These are phyloP conservation scores for Podilymbus podiceps DNA, from an alignment of 2,113 vertebrate genomes.

Conservation along the genomic window DNA sequence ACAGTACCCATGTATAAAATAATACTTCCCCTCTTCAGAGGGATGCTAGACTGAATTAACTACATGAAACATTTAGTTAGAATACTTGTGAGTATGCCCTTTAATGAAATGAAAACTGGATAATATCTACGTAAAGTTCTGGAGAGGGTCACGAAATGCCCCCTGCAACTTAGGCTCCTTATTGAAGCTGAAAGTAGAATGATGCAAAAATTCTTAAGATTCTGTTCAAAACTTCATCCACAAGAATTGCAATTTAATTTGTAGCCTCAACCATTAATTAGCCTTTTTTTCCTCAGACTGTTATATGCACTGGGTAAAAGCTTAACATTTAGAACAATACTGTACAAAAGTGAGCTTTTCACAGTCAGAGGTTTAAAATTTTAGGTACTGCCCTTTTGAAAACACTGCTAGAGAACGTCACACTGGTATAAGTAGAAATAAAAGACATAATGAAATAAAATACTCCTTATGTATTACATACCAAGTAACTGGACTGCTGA, in stretches of 20 bases:
- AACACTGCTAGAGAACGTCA: not conserved
- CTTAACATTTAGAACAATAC: not conserved
- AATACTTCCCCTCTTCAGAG: not conserved
- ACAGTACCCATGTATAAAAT: not conserved
- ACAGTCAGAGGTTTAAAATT: not conserved
- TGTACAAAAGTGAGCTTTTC: not conserved
- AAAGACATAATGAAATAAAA: not conserved
- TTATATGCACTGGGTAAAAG: not conserved
- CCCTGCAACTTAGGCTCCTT: not conserved
- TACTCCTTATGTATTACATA: not conserved
- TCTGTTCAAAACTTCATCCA: not conserved
- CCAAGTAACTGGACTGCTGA: not conserved
- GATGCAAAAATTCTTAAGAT: not conserved
- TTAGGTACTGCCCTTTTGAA: not conserved
- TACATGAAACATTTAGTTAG: not conserved
- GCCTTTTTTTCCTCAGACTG: not conserved
- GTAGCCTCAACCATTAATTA: not conserved
- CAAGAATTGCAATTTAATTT: not conserved
- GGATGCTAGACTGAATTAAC: not conserved
- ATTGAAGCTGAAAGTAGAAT: not conserved
- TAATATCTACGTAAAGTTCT: not conserved
- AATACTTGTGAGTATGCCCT: not conserved
- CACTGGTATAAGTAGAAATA: not conserved
- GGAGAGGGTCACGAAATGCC: not conserved
- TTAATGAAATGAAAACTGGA: not conserved